A percentile compares a stretch with the other conserved stretches of the same genome.
Evolutionary conservation across 2,113 vertebrate species (phyloP).

Genomic region (Bubo bubo): DNA sequence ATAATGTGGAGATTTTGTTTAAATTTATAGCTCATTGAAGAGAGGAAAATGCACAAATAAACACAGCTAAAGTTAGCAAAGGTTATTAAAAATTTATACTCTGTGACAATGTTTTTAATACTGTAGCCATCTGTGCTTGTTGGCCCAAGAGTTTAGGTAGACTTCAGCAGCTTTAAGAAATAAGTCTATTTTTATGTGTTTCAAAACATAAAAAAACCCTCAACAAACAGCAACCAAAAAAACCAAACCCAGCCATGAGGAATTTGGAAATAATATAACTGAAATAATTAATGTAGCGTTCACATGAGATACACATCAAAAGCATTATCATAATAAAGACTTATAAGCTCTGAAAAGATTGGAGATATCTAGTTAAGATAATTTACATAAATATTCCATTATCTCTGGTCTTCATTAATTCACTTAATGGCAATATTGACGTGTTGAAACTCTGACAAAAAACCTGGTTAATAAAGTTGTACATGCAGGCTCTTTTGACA

Average conservation of each 20-base stretch:
- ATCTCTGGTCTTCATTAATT: conserved; percentile 20
- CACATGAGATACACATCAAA: background rate
- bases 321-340: background rate
- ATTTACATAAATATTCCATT: conserved; percentile 58
- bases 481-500: background rate
- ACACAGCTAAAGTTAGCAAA: background rate
- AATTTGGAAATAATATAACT: background rate
- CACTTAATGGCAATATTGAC: conserved; percentile 20
- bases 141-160: background rate
- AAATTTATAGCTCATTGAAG: background rate
- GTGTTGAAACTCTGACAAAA: background rate
- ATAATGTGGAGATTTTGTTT: background rate
- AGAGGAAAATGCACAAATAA: background rate
- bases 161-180: background rate
- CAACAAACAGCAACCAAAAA: background rate
- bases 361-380: background rate
- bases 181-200: background rate
- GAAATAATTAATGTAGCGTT: background rate
- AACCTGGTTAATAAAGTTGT: background rate
- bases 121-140: background rate
- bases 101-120: conserved; percentile 1
- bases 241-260: rapidly evolving
- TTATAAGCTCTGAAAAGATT: background rate
- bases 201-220: background rate
- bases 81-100: conserved; percentile 39